A percentile compares a stretch with the other conserved stretches of the same genome.
These are phyloP conservation scores for Alcedo quadribrachys DNA, from an alignment of 2,797 vertebrate genomes.

Conservation along the genomic window DNA sequence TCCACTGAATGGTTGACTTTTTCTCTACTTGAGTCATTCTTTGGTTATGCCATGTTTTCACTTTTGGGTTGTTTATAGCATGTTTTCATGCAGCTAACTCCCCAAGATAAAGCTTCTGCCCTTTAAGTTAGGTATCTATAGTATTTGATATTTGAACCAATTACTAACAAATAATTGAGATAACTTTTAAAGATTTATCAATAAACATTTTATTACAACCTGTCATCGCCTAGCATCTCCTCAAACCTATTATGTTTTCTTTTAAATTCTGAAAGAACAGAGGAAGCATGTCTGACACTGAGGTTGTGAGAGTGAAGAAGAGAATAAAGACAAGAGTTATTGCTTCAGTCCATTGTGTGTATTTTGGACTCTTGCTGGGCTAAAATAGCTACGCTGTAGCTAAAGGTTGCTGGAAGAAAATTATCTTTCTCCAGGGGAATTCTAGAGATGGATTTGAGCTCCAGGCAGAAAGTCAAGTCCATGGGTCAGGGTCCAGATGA, in stretches of 20 bases:
- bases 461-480: background rate
- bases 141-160: background rate
- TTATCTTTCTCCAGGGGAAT: background rate
- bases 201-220: background rate
- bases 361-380: background rate
- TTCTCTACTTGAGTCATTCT: background rate
- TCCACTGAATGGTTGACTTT: background rate
- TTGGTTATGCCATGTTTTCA: background rate
- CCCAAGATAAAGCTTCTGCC: background rate
- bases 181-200: background rate
- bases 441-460: background rate
- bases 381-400: background rate
- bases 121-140: background rate
- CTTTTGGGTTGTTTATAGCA: background rate
- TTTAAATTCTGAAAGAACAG: background rate
- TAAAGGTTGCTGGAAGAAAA: background rate
- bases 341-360: fast-evolving
- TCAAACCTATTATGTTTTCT: fast-evolving
- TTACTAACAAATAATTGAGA: background rate
- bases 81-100: background rate
- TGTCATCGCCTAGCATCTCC: background rate
- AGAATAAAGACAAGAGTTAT: background rate
- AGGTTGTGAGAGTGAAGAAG: background rate
- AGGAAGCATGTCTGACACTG: background rate
- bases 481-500: fast-evolving